Evolutionary conservation across 2,797 vertebrate species (phyloP), one percentile per base, ranked within the genome.

Genomic region (Gallinago stenura): DNA sequence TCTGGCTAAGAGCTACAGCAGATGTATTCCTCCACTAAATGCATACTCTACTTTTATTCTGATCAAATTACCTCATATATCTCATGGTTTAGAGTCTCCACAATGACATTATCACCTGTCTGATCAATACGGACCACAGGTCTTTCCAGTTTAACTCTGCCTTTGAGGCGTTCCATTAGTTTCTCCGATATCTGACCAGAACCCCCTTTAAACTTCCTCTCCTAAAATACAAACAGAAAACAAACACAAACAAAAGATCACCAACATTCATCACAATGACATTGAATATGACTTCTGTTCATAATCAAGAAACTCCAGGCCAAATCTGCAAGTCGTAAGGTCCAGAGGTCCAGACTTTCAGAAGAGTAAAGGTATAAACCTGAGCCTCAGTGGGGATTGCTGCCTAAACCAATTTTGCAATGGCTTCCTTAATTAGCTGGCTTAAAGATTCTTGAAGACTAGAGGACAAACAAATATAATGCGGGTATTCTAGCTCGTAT

Each of bases 121-220:
- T 98, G 98, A 94, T 98, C 98, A 31, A 98, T 94, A 83, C 45
- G 61, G 90, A 97, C 94, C 93, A 98, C 98, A 95, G 98, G 98
- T 54, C 80, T 83, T 81, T 82, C 94, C 66, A 98, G 94, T 77
- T 98, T 98, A 87, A 98, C 98, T 87, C 62, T 96, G 84, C 94
- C 98, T 91, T 98, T 91, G 9, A 98, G 98, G 62, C 57, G 83
- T 16, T 96, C 96, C 97, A 97, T 98, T 89, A 98, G 97, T 87
- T 83, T 97, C 88, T 98, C 98, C 0, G 98, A 98, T 93, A 98
- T 97, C 96, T 98, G 98, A 77, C 98, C 96, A 53, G 98, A 98
- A 73, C 98, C 98, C 24, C 98, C 98, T 64, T 98, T 88, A 97
- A 98, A 98, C 94, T 98, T 98, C 83, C 98, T 97, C 91, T 98